Evolutionary conservation across 2,888 invertebrate species (phyloP).

Genomic region (Drepana falcataria): DNA sequence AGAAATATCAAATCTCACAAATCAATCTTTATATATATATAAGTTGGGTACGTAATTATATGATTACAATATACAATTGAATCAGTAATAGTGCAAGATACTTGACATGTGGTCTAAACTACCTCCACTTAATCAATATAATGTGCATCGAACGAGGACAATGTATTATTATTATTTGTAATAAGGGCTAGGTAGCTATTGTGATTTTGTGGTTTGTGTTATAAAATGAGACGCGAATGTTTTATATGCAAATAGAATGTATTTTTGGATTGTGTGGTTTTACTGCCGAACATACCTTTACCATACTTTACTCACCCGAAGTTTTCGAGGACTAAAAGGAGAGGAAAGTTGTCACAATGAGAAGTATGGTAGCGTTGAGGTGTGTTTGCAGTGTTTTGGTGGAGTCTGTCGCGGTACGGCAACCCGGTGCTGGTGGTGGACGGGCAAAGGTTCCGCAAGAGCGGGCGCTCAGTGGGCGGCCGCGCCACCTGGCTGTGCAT

Average conservation of each 20-base stretch:
- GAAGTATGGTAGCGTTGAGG: conserved; percentile 22
- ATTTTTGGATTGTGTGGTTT: conserved; percentile 6
- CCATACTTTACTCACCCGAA: no score
- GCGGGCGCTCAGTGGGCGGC: conserved; percentile 21
- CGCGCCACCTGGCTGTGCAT: conserved; percentile 55
- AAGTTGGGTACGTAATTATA: no score
- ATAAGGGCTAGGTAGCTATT: not conserved
- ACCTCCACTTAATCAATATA: no score
- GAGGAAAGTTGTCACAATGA: not conserved
- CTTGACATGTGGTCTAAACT: no score
- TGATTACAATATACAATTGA: no score
- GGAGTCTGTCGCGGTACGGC: conserved; percentile 53
- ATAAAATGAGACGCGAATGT: not conserved
- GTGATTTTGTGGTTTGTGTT: not conserved
- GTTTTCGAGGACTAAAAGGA: no score
- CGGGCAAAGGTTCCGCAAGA: conserved; percentile 51
- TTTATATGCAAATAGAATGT: conserved; percentile 3
- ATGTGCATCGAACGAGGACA: no score
- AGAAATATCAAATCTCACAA: no score
- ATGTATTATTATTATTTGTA: no score
- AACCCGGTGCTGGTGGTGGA: conserved; percentile 57
- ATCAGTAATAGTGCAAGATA: no score
- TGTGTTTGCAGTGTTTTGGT: conserved; percentile 59
- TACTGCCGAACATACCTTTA: not conserved
- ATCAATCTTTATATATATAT: no score